Base-by-base conservation (phyloP, 2,888 invertebrate species). In the Aethes cnicana region DNA sequence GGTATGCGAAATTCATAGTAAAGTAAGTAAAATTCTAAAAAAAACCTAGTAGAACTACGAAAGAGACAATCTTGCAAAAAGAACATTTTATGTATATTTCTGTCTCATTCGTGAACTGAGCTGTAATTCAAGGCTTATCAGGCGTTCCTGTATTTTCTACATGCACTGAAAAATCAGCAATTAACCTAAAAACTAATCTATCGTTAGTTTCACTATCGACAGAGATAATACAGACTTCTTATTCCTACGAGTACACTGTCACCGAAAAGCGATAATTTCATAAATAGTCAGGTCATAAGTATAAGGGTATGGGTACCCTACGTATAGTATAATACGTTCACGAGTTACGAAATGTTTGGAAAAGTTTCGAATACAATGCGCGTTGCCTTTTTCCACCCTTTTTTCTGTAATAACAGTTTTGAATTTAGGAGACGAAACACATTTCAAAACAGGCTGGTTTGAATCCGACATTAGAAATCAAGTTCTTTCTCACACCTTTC, bases 171-270 rank as follows among this genome's bases (percentile, higher is more conserved):
- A 0, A 92, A 66, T 91, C 91, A 1, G 77, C 92, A 41, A 91
- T 92, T 2, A 93, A 93, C n/a, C 49, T 94, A 93, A 63, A 72
- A 93, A 26, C 48, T 47, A 54, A 58, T 64, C 72, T 65, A 79
- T 74, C 77, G 68, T 63, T 72, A 79, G 79, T 81, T 78, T 71
- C 54, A 81, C 80, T 76, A 64, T 66, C 62, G 77, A 77, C 63
- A 77, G 77, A 72, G 69, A 56, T 36, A 41, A 49, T 55, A 59
- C 37, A 61, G 46, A 44, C 42, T 56, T 55, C 49, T 36, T 26
- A 49, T 50, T 43, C 36, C 33, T 42, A 49, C 25, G 25, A 55
- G 12, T 25, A 32, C 32, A 33, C 18, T 44, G 30, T 26, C n/a
- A 28, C 35, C 7, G 23, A 21, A 5, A 25, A 14, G 2, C 14